These are phyloP conservation scores for Plutella xylostella DNA, from an alignment of 2,888 invertebrate species.

Conservation along the genomic window DNA sequence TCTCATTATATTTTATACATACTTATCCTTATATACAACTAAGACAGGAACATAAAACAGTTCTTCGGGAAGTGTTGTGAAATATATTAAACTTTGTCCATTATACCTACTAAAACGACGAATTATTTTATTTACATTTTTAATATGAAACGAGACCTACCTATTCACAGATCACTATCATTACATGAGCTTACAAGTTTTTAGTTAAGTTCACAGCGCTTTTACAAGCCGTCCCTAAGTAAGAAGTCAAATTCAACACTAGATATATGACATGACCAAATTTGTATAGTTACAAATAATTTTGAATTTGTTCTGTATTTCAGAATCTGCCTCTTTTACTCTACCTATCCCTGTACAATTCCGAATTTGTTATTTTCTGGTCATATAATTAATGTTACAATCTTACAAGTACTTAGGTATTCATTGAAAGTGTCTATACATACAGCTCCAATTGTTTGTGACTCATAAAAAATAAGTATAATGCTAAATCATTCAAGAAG, in stretches of 20 bases:
- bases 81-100: conserved; percentile 63
- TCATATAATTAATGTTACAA: conserved; percentile 17
- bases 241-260: conserved; percentile 26
- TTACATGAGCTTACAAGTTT: conserved; percentile 53
- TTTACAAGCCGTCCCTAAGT: conserved; percentile 42
- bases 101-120: conserved; percentile 41
- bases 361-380: conserved; percentile 59
- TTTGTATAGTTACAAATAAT: conserved; percentile 6
- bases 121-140: conserved; percentile 49
- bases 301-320: conserved; percentile 29
- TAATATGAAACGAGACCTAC: conserved; percentile 42
- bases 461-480: too few relatives aligned
- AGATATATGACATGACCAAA: conserved; percentile 25
- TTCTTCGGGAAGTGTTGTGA: conserved; percentile 56
- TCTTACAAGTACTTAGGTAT: too few relatives aligned
- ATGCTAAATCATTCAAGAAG: too few relatives aligned
- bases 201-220: conserved; percentile 49
- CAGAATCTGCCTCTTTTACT: conserved; percentile 20
- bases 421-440: too few relatives aligned
- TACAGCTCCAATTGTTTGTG: too few relatives aligned
- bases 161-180: conserved; percentile 48
- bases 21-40: conserved; percentile 48
- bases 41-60: conserved; percentile 68
- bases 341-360: conserved; percentile 64
- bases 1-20: conserved; percentile 27